Conservation (phyloP, 2,888 invertebrate species). For the Phytoseiulus persimilis region DNA sequence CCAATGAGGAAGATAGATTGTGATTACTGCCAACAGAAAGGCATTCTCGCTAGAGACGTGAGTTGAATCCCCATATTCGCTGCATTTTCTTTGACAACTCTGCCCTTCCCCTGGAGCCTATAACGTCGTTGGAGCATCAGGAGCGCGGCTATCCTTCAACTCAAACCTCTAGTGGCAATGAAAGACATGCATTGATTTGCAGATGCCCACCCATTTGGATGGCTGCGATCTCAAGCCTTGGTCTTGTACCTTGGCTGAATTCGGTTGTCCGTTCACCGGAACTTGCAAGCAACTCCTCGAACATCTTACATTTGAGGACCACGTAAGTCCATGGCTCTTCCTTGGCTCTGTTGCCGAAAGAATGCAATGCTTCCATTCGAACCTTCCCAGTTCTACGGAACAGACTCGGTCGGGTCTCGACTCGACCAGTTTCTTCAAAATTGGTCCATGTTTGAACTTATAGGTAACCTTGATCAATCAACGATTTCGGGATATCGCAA, state of each 20-base stretch:
- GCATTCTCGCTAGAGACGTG: conserved; percentile 13
- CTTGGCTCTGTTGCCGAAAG: background rate
- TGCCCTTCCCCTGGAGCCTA: too few species aligned
- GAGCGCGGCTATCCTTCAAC: background rate
- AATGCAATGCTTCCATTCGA: too few species aligned
- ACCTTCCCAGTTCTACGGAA: too few species aligned
- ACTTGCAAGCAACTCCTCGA: conserved; percentile 35
- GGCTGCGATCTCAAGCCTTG: conserved; percentile 23
- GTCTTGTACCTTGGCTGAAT: conserved; percentile 24
- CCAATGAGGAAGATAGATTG: conserved; percentile 36
- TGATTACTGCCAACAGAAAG: conserved; percentile 33
- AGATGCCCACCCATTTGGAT: conserved; percentile 25
- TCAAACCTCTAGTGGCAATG: background rate
- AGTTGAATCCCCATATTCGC: background rate
- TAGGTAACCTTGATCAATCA: conserved; percentile 33
- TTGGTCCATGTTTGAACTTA: background rate
- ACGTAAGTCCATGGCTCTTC: background rate
- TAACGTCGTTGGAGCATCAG: too few species aligned
- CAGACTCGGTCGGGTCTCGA: too few species aligned
- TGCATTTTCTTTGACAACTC: too few species aligned
- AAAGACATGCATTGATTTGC: background rate
- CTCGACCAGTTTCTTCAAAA: background rate
- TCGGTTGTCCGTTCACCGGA: conserved; percentile 29
- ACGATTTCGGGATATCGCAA: conserved; percentile 30
- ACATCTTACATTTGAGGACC: conserved; percentile 37